Conservation (phyloP, 2,113 vertebrate species). For the Ciconia maguari region DNA sequence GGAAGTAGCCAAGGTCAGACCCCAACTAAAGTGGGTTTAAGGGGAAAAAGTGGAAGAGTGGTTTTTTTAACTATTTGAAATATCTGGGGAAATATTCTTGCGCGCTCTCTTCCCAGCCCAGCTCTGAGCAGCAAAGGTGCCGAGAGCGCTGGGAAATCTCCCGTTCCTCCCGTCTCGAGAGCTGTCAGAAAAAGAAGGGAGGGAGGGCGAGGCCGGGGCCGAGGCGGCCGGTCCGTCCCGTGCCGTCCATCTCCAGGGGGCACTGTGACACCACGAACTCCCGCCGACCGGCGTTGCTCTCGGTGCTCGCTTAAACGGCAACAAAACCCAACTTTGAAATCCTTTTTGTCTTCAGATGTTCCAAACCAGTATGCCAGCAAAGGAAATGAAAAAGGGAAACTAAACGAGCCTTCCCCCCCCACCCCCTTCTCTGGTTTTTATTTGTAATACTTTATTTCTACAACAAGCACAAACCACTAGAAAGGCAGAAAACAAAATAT, state of each 20-base stretch:
- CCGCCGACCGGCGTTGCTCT: not conserved
- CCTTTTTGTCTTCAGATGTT: conserved; percentile 36
- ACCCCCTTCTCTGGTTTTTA: not conserved
- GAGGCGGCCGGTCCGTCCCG: not conserved
- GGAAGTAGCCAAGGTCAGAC: conserved; percentile 18
- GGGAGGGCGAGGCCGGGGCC: not conserved
- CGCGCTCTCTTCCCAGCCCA: conserved; percentile 57
- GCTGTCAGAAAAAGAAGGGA: too few species aligned
- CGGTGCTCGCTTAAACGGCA: not conserved
- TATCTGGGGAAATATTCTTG: conserved; percentile 73
- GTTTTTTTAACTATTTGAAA: conserved; percentile 59
- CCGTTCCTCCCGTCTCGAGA: not conserved
- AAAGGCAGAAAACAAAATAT: conserved; percentile 29
- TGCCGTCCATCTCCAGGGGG: conserved; percentile 54
- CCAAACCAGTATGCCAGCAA: conserved; percentile 40
- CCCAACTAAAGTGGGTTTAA: not conserved
- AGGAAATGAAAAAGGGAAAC: conserved; percentile 66
- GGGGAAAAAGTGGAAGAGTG: not conserved
- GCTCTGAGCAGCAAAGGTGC: not conserved
- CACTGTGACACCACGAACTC: conserved; percentile 57
- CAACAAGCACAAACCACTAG: conserved; percentile 37
- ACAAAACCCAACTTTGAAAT: not conserved
- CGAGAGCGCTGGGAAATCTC: not conserved
- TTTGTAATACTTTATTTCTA: conserved; percentile 53
- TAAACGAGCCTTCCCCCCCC: not conserved